These are phyloP conservation scores for Dichetophora obliterata DNA, from an alignment of 2,888 invertebrate genomes.

Conservation along the genomic window DNA sequence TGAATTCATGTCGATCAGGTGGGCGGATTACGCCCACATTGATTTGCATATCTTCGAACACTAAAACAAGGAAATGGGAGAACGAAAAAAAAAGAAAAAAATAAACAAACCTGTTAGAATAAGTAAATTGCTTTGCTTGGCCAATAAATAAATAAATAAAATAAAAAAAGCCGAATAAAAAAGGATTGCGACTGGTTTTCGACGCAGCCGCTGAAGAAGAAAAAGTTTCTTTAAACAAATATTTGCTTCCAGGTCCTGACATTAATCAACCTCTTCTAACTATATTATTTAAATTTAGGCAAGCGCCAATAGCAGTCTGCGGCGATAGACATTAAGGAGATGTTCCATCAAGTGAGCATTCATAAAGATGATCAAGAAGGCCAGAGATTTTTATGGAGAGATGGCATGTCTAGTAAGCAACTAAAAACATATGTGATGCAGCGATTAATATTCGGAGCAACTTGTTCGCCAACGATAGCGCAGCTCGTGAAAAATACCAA, in stretches of 20 bases:
- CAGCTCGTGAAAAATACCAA: slow-evolving; percentile 43
- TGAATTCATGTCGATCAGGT: no score
- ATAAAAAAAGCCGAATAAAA: background rate
- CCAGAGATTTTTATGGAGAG: background rate
- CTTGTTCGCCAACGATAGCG: slow-evolving; percentile 40
- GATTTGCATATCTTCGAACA: no score
- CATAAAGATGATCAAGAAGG: background rate
- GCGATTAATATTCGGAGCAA: slow-evolving; percentile 7
- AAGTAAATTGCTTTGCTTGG: no score
- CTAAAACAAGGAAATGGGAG: no score
- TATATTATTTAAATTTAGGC: background rate
- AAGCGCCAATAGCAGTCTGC: background rate
- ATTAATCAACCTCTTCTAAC: background rate
- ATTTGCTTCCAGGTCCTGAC: background rate
- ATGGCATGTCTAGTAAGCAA: background rate
- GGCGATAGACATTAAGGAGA: background rate
- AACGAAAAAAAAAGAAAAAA: no score
- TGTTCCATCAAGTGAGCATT: background rate
- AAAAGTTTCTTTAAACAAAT: background rate
- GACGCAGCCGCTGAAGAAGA: slow-evolving; percentile 5
- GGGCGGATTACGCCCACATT: no score
- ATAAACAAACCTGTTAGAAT: no score
- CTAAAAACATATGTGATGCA: background rate
- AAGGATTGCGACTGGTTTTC: background rate
- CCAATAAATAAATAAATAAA: no score